Evolutionary conservation across 2,888 invertebrate genomes (phyloP).

Genomic region (Pammene fasciana): DNA sequence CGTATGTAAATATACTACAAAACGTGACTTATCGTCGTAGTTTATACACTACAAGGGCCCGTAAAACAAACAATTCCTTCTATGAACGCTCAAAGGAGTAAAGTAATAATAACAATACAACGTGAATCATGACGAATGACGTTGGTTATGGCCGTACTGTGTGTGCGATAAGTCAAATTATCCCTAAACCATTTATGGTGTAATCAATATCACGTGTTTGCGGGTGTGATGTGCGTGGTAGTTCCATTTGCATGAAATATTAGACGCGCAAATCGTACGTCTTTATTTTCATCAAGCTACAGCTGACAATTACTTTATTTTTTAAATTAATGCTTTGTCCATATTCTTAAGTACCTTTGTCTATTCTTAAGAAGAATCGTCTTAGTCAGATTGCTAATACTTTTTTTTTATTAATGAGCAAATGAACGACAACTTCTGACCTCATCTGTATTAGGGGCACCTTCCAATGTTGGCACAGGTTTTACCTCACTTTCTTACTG

Average conservation of each 20-base stretch:
- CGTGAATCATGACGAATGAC: constrained; percentile 21
- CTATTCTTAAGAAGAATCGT: too few species aligned
- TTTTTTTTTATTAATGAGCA: background rate
- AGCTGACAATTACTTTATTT: too few species aligned
- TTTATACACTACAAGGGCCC: constrained; percentile 11
- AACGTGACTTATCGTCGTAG: constrained; percentile 19
- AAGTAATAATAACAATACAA: constrained; percentile 10
- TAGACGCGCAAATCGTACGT: background rate
- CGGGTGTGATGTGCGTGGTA: background rate
- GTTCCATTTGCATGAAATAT: background rate
- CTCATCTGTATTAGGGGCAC: constrained; percentile 12
- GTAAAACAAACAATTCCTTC: constrained; percentile 21
- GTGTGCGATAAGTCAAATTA: constrained; percentile 26
- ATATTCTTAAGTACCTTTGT: too few species aligned
- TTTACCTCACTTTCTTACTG: constrained; percentile 8
- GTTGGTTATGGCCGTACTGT: background rate
- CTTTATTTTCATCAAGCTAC: too few species aligned
- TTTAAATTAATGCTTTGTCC: too few species aligned
- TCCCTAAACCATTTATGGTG: constrained; percentile 20
- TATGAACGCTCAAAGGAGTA: background rate
- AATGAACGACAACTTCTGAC: background rate
- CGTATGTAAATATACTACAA: background rate
- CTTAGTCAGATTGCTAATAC: background rate
- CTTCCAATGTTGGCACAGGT: constrained; percentile 19
- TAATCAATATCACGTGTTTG: constrained; percentile 16